Evolutionary conservation across 2,888 invertebrate genomes (phyloP), one percentile per base, ranked within the genome.

Genomic region (Candidula unifasciata): DNA sequence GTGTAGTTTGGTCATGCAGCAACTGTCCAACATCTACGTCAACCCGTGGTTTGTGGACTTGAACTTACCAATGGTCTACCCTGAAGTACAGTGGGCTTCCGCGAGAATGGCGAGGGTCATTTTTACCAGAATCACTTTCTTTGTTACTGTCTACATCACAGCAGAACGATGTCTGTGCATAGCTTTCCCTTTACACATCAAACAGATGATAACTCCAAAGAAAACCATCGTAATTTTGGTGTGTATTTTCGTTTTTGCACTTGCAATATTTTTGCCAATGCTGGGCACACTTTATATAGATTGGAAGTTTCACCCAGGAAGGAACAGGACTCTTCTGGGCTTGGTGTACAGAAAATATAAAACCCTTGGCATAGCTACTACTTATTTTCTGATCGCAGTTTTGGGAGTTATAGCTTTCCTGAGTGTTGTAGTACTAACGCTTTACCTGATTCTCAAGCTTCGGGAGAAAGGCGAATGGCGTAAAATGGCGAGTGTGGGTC

Each of bases 391-490:
- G 1, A 6, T 1, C n/a, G 33, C 35, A 0, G 18, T 10, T 71
- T 35, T 35, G 2, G 35, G 71, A 0, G 0, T 52, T 44, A 2
- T 52, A 5, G 37, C 37, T 60, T 78, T 78, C 24, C 10, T 33
- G 27, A 33, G n/a, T 27, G 35, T 60, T 30, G 18, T 69, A n/a
- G 27, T 77, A 24, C 27, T n/a, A 27, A 77, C 77, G 10, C n/a
- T 27, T 6, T 27, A 54, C 33, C 54, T 78, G 21, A 57, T 30
- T 21, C 13, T 16, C n/a, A 78, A 33, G 21, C 60, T 78, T 8
- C 3, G 54, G 2, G 18, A 64, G 57, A 78, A 78, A 60, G 60
- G 27, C 27, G 37, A 30, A 21, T 78, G 78, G 78, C 78, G 78
- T 54, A 8, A 78, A 37, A 60, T 60, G 18, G 78, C 33, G 37